Evolutionary conservation across 2,113 vertebrate species (phyloP).

Genomic region (Pristiophorus japonicus): DNA sequence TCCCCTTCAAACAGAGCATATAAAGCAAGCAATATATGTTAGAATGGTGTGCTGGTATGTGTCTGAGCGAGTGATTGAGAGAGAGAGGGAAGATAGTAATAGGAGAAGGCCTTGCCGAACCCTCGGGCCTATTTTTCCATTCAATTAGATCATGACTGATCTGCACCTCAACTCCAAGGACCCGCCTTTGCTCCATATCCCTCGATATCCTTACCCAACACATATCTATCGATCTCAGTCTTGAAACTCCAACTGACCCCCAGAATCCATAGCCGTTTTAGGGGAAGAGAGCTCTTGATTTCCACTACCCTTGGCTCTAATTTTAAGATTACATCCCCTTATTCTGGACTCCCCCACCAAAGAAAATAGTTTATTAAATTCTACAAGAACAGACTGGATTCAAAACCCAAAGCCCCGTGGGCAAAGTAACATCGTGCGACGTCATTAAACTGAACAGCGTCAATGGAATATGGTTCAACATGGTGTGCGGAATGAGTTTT

Average conservation of each 20-base stretch:
- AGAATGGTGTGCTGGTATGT: too few species aligned
- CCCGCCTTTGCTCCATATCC: background rate
- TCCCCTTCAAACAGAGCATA: background rate
- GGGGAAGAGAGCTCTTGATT: background rate
- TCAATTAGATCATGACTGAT: background rate
- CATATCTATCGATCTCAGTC: background rate
- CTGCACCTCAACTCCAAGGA: background rate
- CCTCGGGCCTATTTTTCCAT: background rate
- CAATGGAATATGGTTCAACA: background rate
- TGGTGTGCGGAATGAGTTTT: background rate
- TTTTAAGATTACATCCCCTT: background rate
- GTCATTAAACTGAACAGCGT: background rate
- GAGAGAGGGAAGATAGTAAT: background rate
- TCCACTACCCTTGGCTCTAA: background rate
- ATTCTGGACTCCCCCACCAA: background rate
- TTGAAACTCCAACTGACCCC: background rate
- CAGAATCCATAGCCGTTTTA: background rate
- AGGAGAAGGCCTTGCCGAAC: background rate
- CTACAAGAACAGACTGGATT: background rate
- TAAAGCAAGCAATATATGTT: background rate
- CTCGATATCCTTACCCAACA: background rate
- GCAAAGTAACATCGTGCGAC: background rate
- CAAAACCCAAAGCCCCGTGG: background rate
- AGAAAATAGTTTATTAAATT: background rate
- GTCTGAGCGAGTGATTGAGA: background rate